Evolutionary conservation across 2,888 invertebrate genomes (phyloP), one percentile per base, ranked within the genome.

Genomic region (Alcis repandata): DNA sequence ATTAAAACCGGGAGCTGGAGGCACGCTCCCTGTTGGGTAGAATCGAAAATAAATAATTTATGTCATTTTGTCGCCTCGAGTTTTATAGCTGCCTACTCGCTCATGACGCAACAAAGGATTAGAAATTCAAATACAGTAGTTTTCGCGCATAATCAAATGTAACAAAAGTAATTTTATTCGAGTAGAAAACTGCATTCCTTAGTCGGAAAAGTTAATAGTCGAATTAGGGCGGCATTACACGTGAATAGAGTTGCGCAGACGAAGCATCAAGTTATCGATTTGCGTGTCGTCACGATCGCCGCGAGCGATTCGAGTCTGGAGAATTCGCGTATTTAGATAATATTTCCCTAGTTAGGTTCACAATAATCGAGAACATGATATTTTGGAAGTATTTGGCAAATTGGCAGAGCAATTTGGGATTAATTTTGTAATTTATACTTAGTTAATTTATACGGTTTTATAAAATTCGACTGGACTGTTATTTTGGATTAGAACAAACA

Each of bases 1-100:
- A 88, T 90, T 88, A 88, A 88, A 85, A 61, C 85, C 88, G 88
- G 89, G 88, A 87, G 88, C 76, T 83, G 74, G 70, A 74, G 85
- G 86, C 89, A 88, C 88, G 89, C 83, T 89, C 89, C 88, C 84
- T 83, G 85, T 87, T 82, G 85, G 79, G 89, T 90, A 84, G 84
- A 82, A 85, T 88, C 83, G 56, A 65, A 83, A 86, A 70, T 70
- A 89, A 90, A 87, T 90, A 87, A 90, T 89, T 88, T 90, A 90
- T 87, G 85, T 81, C 85, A 79, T 74, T 68, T 71, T 69, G 60
- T 48, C 58, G 38, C 65, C 40, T 60, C 13, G 53, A 20, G 52
- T 59, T 63, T 63, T 53, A 59, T 53, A 59, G 20, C 53, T 63
- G 41, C 38, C 27, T 27, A 27, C 38, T 11, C 64, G 62, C 49